phyloP scores from a whole-genome alignment of 2,888 invertebrate genomes.

The Tanaodytes sp. region DNA sequence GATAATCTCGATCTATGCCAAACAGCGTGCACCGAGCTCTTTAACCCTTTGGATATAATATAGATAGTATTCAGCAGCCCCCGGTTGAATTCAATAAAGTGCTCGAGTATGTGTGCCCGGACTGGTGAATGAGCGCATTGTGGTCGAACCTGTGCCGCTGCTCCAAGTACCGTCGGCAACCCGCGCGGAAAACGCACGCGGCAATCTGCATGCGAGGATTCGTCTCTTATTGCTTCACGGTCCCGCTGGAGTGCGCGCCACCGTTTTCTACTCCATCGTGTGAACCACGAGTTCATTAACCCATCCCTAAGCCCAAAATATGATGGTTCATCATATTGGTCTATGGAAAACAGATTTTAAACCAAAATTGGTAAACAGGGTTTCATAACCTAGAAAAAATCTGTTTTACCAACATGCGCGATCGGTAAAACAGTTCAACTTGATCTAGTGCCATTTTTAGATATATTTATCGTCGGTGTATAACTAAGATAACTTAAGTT shows the following conservation, averaged over 20 bases:
- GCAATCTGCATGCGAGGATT: conserved; percentile 45
- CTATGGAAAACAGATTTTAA: too few relatives aligned
- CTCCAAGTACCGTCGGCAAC: conserved; percentile 31
- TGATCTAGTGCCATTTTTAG: too few relatives aligned
- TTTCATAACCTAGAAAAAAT: too few relatives aligned
- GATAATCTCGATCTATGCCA: conserved; percentile 73
- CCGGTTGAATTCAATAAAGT: conserved; percentile 68
- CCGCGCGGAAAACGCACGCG: conserved; percentile 44
- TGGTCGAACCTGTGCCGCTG: conserved; percentile 54
- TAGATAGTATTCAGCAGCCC: conserved; percentile 71
- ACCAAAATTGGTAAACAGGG: too few relatives aligned
- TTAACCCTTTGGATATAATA: conserved; percentile 70
- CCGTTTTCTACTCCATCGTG: not conserved
- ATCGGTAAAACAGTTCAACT: too few relatives aligned
- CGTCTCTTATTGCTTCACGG: not conserved
- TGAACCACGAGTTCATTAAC: too few relatives aligned
- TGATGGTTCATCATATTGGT: too few relatives aligned
- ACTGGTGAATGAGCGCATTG: conserved; percentile 65
- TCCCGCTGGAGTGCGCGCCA: too few relatives aligned
- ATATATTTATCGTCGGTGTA: too few relatives aligned
- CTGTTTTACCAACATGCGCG: too few relatives aligned
- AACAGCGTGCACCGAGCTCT: conserved; percentile 63
- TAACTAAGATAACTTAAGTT: too few relatives aligned
- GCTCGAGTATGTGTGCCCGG: conserved; percentile 59
- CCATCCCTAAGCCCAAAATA: too few relatives aligned